Base-by-base conservation (phyloP, 2,888 invertebrate genomes). In the Norana najaformis region DNA sequence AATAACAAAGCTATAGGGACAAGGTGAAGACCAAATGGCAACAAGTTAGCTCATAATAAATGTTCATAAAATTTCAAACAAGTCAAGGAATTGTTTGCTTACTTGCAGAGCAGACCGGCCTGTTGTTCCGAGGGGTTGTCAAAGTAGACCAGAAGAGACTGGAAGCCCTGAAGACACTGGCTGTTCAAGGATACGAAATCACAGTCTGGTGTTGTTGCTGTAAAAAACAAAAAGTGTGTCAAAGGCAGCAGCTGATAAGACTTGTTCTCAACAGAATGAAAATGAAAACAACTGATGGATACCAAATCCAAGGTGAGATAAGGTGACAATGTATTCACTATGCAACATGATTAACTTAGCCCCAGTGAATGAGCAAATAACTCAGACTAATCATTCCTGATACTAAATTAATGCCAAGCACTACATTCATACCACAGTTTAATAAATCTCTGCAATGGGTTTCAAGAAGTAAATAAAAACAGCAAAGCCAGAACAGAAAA, bases 71-170 rank as follows among this genome's bases (percentile, higher is more conserved):
- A 69, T 69, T 69, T 30, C n/a, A 8, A 69, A 69, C 30, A 69
- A 69, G 4, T 1, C 6, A 16, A 1, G 20, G 14, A 35, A 85
- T 37, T 36, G 36, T 85, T 37, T 23, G 85, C 85, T 35, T 37
- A 85, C 85, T 23, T 85, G 85, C 85, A 85, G 85, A 85, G 85
- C 37, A 85, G 18, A 36, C 5, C 18, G 85, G 85, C 85, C 35
- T 85, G 85, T 16, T 85, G 85, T 36, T 35, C 35, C 5, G 18
- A 13, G 16, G 85, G 85, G 11, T 85, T 85, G 35, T 85, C 85
- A n/a, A 85, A 85, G 23, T 85, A 85, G 11, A 2, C 11, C 13
- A 85, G 35, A 35, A 36, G 85, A 85, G 85, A 36, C 37, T 85
- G 85, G 36, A 36, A 85, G 85, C 85, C 34, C 3, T 16, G 23